Evolutionary conservation across 2,888 invertebrate genomes (phyloP), one percentile per base, ranked within the genome.

Genomic region (Mellilla xanthometata): DNA sequence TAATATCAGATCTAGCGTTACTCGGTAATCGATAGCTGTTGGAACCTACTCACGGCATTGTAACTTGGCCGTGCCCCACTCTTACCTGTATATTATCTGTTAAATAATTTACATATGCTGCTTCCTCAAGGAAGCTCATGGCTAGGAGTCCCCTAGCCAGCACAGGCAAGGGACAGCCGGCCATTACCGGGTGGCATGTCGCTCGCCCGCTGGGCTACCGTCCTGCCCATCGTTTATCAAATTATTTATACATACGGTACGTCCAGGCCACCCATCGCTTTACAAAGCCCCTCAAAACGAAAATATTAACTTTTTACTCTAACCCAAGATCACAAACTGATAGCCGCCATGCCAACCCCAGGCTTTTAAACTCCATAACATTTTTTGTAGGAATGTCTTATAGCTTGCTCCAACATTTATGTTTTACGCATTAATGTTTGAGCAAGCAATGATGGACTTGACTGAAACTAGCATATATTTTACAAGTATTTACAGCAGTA

Each of bases 121-220:
- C 10, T 10, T 39, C 28, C 28, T 33, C 41, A 33, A 33, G 42
- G 47, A 51, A 44, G 28, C 38, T 31, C 35, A 29, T 41, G 35
- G 26, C 45, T 49, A 52, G 52, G 56, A 52, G 44, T 44, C 55
- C 54, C 55, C 46, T 56, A 48, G 56, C 54, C 50, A 60, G 55
- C 59, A 44, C 49, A 60, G 60, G 62, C 59, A 44, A 50, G 60
- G 60, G 62, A 61, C 60, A 58, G 41, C 51, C 57, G 49, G 68
- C 68, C 68, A 76, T 73, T 74, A 76, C 76, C 69, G 76, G 74
- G 54, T 55, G 52, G 46, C 58, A 56, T 49, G 59, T 53, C 56
- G 65, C 68, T 54, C 75, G 72, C 77, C 77, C 72, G 79, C 80
- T 79, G 79, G 57, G 76, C 79, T 73, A 77, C 73, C 73, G 76